Evolutionary conservation across 2,113 vertebrate genomes (phyloP), one percentile per base, ranked within the genome.

Genomic region (Tetraodon nigroviridis): DNA sequence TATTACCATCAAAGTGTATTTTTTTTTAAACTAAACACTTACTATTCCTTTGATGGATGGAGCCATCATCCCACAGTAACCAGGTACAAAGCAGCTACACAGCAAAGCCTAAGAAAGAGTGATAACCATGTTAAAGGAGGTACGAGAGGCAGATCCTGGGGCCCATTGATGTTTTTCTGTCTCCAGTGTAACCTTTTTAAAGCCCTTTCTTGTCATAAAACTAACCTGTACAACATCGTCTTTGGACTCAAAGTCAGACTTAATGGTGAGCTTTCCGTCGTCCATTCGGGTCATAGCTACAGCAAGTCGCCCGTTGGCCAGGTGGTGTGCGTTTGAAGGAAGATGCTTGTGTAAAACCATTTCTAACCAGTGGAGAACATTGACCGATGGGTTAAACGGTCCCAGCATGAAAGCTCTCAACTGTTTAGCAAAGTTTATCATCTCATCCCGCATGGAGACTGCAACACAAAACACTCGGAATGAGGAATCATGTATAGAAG

Each of bases 41-140:
- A 90, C 90, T 3, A 70, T 85, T 58, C 89, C 90, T 57, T 76
- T 86, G 68, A 85, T 81, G 6, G 80, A 50, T 27, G 95, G 95
- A 22, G 94, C 92, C 61, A 90, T 86, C 61, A 94, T 78, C 1
- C 95, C 94, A 0, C 92, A 93, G 83, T 95, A 95, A 29, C 92
- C 86, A 0, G 95, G 94, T 13, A 98, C 84, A 58, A 93, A 96
- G 61, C 95, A 98, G 86, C 95, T 94, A 70, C 95, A 96, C 29
- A 95, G 84, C 22, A 98, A 86, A 54, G 92, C 93, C 95, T 98
- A 46, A 46, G 16, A 44, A 16, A 55, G 13, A 20, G 12, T 2
- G 22, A 27, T 57, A 14, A n/a, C 18, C 11, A 55, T 42, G 7
- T 1, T 11, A 17, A 37, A 37, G 32, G 32, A 37, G 32, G 32